These are phyloP conservation scores for Cynopterus sphinx DNA, from an alignment of 2,797 vertebrate genomes.

Conservation along the genomic window DNA sequence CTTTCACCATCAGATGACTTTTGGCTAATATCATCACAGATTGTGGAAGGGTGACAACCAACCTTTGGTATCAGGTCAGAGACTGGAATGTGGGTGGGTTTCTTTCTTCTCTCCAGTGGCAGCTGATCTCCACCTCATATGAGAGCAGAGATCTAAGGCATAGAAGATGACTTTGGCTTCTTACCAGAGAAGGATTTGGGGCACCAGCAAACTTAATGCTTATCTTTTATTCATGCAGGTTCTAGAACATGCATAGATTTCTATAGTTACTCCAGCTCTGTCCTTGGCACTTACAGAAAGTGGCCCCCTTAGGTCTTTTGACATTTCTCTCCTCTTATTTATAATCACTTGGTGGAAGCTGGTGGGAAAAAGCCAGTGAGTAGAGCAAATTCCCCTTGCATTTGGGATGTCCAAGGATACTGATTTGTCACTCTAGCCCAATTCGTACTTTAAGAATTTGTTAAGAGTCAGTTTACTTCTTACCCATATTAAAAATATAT, in stretches of 20 bases:
- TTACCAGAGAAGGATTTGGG: background rate
- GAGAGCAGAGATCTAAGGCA: background rate
- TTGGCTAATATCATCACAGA: background rate
- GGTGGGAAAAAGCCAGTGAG: background rate
- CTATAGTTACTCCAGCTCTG: background rate
- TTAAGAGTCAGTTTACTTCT: background rate
- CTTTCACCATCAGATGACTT: background rate
- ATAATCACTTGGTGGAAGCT: background rate
- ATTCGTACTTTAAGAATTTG: background rate
- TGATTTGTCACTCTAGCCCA: background rate
- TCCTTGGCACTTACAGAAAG: background rate
- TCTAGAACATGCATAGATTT: background rate
- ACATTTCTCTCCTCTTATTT: background rate
- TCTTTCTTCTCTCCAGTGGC: background rate
- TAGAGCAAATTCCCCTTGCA: no score
- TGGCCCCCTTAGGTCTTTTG: background rate
- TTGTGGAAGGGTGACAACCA: background rate
- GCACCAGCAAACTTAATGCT: background rate
- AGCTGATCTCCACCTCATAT: background rate
- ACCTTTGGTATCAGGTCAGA: background rate
- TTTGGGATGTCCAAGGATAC: background rate
- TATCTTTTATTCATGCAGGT: background rate
- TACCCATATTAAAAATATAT: background rate
- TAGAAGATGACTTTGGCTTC: background rate
- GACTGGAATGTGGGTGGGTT: background rate